Base-by-base conservation (phyloP, 2,113 vertebrate genomes). In the Aplodontia rufa region DNA sequence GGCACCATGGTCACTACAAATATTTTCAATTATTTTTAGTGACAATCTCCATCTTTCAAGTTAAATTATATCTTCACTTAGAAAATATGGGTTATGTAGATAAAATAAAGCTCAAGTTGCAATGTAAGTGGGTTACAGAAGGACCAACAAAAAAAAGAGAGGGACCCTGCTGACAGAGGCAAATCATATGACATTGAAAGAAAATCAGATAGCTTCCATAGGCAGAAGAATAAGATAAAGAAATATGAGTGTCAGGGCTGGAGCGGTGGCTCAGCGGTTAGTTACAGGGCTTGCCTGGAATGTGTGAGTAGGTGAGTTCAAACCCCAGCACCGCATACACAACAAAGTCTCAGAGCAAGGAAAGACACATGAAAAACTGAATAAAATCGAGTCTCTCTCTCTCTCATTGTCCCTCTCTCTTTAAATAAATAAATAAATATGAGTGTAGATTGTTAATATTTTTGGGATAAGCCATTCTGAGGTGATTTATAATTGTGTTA, bases 401-500 rank as follows among this genome's bases (percentile, higher is more conserved):
- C n/a, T n/a, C n/a, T n/a, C n/a, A n/a, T n/a, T n/a, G n/a, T n/a
- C n/a, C n/a, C n/a, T n/a, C n/a, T n/a, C n/a, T n/a, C n/a, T n/a
- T n/a, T n/a, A n/a, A n/a, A n/a, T n/a, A n/a, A n/a, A n/a, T 28
- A 40, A 83, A 90, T 42, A 53, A 66, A 58, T 30, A 74, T 49
- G 64, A 89, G 2, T 49, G 20, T 47, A 74, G 51, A 64, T 51
- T 76, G 35, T 49, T 91, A 85, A 11, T 79, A 35, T 82, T 66
- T 88, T 72, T 47, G 26, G 60, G 32, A 20, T n/a, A 81, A 81
- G 40, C 28, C 16, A 17, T 45, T 87, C 30, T 84, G 17, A 45
- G 22, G 26, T 90, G 22, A 92, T 37, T 96, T 58, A 68, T 84
- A 92, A 58, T 91, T 80, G 12, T 91, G 51, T 74, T 92, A 83